phyloP scores from a whole-genome alignment of 2,888 invertebrate species.

The Mythimna lalbum region DNA sequence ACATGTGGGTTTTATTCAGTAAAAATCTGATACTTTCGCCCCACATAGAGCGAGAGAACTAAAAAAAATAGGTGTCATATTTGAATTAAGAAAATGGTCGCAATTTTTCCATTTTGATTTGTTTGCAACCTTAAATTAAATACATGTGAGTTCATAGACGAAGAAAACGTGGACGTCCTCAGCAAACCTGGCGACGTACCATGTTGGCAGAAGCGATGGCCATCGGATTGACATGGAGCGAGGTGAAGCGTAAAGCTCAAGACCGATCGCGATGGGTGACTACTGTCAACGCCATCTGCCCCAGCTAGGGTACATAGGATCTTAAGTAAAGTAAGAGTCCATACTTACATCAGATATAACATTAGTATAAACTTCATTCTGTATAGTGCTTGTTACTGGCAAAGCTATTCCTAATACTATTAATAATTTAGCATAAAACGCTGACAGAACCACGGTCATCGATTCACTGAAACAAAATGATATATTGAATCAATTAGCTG shows the following conservation, averaged over 20 bases:
- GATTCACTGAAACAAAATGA: conserved; percentile 89
- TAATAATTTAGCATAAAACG: conserved; percentile 92
- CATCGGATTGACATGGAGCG: no score
- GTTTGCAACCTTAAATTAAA: background rate
- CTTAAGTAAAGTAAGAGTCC: no score
- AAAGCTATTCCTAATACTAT: conserved; percentile 92
- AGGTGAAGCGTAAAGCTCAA: no score
- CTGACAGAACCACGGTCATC: conserved; percentile 91
- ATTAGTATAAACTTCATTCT: conserved; percentile 87
- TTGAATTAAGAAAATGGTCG: background rate
- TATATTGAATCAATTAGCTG: conserved; percentile 67
- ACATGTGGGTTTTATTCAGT: no score
- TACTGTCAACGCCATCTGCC: no score
- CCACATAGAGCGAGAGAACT: no score
- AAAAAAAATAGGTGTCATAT: background rate
- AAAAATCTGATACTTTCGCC: no score
- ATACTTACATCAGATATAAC: conserved; percentile 85
- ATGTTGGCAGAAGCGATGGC: no score
- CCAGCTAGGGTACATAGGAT: no score
- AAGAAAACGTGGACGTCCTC: no score
- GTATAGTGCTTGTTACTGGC: conserved; percentile 92
- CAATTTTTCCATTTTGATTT: background rate
- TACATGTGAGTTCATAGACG: conserved; percentile 53
- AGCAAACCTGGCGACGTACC: no score
- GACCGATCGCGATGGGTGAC: no score